These are phyloP conservation scores for Staurois parvus DNA, from an alignment of 2,797 vertebrate species.

Conservation along the genomic window DNA sequence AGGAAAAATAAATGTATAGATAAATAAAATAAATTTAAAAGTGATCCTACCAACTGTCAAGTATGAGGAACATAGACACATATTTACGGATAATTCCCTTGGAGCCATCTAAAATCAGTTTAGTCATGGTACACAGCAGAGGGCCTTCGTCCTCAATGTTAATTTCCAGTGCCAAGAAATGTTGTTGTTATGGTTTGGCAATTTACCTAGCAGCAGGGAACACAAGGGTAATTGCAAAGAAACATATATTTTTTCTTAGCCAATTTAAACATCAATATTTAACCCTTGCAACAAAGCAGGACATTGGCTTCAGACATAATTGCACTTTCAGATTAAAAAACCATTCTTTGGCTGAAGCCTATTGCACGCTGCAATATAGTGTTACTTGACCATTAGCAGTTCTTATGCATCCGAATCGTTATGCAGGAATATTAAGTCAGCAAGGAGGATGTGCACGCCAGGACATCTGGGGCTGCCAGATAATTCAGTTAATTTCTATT, in stretches of 20 bases:
- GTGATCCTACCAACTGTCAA: background rate
- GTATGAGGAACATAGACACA: background rate
- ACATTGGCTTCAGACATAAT: background rate
- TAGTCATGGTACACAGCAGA: conserved; percentile 43
- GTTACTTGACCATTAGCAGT: conserved; percentile 90
- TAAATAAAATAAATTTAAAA: background rate
- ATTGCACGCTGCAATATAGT: conserved; percentile 76
- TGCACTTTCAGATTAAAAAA: background rate
- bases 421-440: conserved; percentile 88
- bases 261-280: conserved; percentile 39
- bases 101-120: conserved; percentile 42
- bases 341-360: background rate
- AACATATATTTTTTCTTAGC: conserved; percentile 64
- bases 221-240: conserved; percentile 58
- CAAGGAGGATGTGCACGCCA: conserved; percentile 80
- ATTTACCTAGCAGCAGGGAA: conserved; percentile 34
- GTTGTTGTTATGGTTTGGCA: conserved; percentile 41
- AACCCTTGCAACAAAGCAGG: conserved; percentile 13
- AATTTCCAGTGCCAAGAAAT: conserved; percentile 35
- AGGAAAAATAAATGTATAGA: background rate
- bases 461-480: conserved; percentile 93
- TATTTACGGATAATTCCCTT: conserved; percentile 20
- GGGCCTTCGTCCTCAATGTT: conserved; percentile 24
- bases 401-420: conserved; percentile 85
- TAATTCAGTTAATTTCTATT: conserved; percentile 95